Conservation (phyloP, 2,113 vertebrate genomes). For the Rhinopithecus roxellana region DNA sequence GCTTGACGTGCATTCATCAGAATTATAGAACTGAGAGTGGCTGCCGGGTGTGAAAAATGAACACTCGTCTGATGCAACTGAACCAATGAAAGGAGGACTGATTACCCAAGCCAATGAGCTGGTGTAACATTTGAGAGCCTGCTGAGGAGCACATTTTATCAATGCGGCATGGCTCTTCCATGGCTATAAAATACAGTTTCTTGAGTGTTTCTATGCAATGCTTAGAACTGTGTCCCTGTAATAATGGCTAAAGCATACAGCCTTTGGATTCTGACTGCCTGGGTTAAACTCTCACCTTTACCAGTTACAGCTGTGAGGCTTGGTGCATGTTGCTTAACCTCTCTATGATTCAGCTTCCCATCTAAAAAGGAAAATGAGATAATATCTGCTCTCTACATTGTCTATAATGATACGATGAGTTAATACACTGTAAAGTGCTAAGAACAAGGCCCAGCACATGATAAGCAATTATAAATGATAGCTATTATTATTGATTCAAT, state of each 20-base stretch:
- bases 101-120: neutral
- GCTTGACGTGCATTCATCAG: neutral
- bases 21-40: neutral
- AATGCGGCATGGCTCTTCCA: neutral
- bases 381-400: neutral
- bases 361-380: neutral
- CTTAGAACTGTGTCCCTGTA: neutral
- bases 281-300: neutral
- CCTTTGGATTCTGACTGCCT: neutral
- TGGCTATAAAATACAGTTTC: neutral
- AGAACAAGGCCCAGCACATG: neutral
- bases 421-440: neutral
- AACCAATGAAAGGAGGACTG: neutral
- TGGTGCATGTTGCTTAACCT: neutral
- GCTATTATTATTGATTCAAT: neutral
- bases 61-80: neutral
- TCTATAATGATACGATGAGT: neutral
- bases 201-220: neutral
- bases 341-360: neutral
- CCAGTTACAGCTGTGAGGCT: neutral
- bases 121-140: neutral
- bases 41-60: neutral
- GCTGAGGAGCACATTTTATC: neutral
- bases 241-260: neutral
- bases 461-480: neutral